phyloP scores from a whole-genome alignment of 2,888 invertebrate genomes.

The Drosophila meridiana region DNA sequence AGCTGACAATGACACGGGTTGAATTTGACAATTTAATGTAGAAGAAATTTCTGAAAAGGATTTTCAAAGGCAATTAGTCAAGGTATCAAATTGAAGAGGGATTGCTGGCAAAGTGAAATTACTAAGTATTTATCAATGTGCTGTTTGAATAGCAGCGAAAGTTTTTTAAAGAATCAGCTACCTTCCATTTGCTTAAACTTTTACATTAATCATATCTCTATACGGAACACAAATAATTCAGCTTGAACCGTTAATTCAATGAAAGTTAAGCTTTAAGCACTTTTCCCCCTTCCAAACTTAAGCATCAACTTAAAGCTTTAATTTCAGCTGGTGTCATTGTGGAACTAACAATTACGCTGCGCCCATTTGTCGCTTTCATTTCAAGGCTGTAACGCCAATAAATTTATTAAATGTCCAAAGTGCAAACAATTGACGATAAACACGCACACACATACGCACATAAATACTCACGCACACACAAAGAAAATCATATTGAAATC shows the following conservation, averaged over 20 bases:
- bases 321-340: slow-evolving; percentile 19
- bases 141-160: neutral
- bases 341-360: neutral
- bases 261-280: neutral
- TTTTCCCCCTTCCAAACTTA: too few species aligned
- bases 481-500: slow-evolving; percentile 49
- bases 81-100: neutral
- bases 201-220: too few species aligned
- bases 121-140: neutral
- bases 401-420: slow-evolving; percentile 74
- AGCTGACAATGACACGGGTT: neutral
- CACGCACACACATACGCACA: slow-evolving; percentile 33
- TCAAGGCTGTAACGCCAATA: slow-evolving; percentile 67
- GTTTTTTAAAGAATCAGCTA: neutral
- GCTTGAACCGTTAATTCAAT: too few species aligned
- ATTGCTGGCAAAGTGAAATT: neutral
- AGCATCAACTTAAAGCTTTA: neutral
- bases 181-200: neutral
- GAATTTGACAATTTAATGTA: neutral
- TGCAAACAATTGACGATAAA: slow-evolving; percentile 54
- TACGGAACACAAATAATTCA: neutral
- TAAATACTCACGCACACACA: slow-evolving; percentile 23
- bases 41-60: neutral
- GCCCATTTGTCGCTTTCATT: slow-evolving; percentile 28
- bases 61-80: neutral